Evolutionary conservation across 2,113 vertebrate genomes (phyloP).

Genomic region (Prionailurus viverrinus): DNA sequence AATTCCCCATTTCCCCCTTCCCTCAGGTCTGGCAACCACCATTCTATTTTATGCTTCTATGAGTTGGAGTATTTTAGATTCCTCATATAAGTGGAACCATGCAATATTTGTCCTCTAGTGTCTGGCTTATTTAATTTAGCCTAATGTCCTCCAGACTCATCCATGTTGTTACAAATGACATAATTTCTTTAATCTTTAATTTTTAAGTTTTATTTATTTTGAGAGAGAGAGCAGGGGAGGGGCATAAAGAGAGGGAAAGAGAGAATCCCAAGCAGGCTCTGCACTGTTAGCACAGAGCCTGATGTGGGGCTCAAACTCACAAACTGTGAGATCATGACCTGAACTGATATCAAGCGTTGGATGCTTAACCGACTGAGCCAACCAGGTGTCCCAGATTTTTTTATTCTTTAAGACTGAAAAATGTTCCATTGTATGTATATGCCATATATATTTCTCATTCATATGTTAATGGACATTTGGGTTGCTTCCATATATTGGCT

Average conservation of each 20-base stretch:
- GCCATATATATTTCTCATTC: neutral
- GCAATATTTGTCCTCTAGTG: neutral
- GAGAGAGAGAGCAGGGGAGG: no score
- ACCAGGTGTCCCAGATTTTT: neutral
- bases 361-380: no score
- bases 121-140: neutral
- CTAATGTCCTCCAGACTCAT: neutral
- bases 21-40: neutral
- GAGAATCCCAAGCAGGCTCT: no score
- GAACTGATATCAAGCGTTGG: no score
- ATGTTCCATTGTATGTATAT: neutral
- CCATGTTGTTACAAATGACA: neutral
- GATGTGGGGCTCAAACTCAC: no score
- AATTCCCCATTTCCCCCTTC: neutral
- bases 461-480: neutral
- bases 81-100: neutral
- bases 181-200: neutral
- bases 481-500: neutral
- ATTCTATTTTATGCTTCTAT: neutral
- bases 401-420: neutral
- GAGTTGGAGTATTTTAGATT: neutral
- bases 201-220: no score
- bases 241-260: no score
- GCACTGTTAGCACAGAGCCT: no score
- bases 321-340: no score